These are phyloP conservation scores for Poeciliopsis turneri DNA, from an alignment of 2,797 vertebrate species.

Conservation along the genomic window DNA sequence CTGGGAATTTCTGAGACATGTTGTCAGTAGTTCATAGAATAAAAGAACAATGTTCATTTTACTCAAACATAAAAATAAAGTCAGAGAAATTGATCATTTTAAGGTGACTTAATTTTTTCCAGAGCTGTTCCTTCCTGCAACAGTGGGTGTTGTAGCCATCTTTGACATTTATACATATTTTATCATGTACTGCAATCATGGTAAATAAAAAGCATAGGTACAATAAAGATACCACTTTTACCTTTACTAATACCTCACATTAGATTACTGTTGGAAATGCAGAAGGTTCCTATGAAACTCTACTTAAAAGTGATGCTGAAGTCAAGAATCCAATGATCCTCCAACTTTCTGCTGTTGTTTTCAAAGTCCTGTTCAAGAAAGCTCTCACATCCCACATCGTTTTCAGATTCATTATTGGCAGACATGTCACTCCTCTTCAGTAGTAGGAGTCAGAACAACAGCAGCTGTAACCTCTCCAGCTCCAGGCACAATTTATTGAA, in stretches of 20 bases:
- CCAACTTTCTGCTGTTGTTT: neutral
- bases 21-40: too few relatives aligned
- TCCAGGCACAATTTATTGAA: neutral
- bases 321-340: neutral
- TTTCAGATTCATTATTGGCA: neutral
- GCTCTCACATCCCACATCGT: neutral
- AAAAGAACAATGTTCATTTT: too few relatives aligned
- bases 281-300: neutral
- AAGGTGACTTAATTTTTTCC: too few relatives aligned
- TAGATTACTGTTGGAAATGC: neutral
- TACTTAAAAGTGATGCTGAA: neutral
- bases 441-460: neutral
- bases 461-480: neutral
- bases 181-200: neutral
- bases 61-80: too few relatives aligned
- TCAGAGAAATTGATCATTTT: too few relatives aligned
- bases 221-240: neutral
- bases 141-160: neutral
- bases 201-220: neutral
- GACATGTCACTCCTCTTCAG: neutral
- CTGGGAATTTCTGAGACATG: too few relatives aligned
- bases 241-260: neutral
- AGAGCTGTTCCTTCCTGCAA: too few relatives aligned
- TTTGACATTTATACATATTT: neutral
- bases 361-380: neutral